Percentiles rank a stretch among this genome's conserved stretches.
These are phyloP conservation scores for Zoanthus gigantus DNA, from an alignment of 92 coral and sea anemone species.

Conservation along the genomic window DNA sequence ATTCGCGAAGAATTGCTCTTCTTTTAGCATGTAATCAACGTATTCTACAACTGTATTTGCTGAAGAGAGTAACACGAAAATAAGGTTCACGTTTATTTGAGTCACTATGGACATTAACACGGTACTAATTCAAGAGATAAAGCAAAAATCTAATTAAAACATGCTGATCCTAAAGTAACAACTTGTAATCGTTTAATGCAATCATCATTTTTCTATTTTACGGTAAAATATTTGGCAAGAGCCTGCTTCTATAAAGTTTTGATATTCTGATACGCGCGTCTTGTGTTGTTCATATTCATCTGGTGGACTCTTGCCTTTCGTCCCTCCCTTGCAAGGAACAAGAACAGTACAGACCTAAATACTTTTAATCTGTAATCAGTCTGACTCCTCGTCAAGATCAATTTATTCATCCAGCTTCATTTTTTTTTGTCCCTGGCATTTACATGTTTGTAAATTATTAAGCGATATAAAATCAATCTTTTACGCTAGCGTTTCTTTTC, in stretches of 20 bases:
- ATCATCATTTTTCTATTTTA: background rate
- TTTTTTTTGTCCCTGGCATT: background rate
- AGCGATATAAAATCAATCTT: slow-evolving; percentile 25
- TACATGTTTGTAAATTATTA: background rate
- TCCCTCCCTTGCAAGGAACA: slow-evolving; percentile 23
- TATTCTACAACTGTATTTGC: background rate
- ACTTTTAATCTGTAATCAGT: background rate
- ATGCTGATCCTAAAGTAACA: background rate
- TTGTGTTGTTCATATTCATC: slow-evolving; percentile 24
- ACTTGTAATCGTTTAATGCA: slow-evolving; percentile 9
- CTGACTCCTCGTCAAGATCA: background rate
- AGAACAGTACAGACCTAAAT: background rate
- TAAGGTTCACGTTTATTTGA: background rate
- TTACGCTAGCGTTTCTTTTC: background rate
- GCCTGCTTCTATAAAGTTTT: background rate
- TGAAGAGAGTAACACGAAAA: background rate
- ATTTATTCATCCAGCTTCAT: background rate
- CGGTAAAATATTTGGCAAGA: background rate
- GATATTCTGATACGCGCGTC: background rate
- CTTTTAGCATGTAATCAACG: background rate
- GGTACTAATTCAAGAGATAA: background rate
- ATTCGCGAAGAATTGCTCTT: background rate
- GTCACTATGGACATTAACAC: background rate
- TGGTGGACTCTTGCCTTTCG: slow-evolving; percentile 11
- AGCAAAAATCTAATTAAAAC: slow-evolving; percentile 26